Conservation (phyloP, 2,797 vertebrate species). For the Artibeus jamaicensis region DNA sequence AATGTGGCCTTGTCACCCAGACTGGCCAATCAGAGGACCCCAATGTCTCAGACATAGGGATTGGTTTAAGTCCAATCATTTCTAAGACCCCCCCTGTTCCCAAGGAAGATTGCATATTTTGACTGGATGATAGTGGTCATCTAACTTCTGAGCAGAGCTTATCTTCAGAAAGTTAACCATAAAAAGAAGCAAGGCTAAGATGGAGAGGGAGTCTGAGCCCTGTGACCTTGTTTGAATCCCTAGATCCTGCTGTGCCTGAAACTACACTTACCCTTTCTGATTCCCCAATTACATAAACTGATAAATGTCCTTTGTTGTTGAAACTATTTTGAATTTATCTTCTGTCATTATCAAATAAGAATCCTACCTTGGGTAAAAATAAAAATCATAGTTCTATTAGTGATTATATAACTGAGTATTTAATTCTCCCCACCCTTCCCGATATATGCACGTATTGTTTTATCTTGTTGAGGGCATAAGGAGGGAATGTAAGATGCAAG, state of each 20-base stretch:
- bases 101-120: background rate
- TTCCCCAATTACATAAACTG: background rate
- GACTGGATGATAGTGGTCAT: background rate
- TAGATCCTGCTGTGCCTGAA: background rate
- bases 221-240: background rate
- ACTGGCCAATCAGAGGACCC: background rate
- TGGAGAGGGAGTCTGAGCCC: background rate
- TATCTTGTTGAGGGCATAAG: background rate
- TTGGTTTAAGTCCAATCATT: background rate
- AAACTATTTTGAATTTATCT: background rate
- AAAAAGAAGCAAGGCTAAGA: background rate
- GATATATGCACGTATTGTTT: background rate
- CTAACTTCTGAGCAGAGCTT: background rate
- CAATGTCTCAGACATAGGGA: background rate
- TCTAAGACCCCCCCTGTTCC: background rate
- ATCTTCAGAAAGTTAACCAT: background rate
- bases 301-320: background rate
- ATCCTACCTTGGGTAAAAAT: background rate
- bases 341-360: conserved; percentile 20
- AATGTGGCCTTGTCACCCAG: background rate
- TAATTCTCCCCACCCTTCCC: background rate
- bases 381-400: background rate
- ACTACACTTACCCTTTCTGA: background rate
- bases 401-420: background rate
- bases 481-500: background rate